Percentiles rank a stretch among this genome's conserved stretches.
Evolutionary conservation across 2,888 invertebrate species (phyloP).

Genomic region (Pandemis cinnamomeana): DNA sequence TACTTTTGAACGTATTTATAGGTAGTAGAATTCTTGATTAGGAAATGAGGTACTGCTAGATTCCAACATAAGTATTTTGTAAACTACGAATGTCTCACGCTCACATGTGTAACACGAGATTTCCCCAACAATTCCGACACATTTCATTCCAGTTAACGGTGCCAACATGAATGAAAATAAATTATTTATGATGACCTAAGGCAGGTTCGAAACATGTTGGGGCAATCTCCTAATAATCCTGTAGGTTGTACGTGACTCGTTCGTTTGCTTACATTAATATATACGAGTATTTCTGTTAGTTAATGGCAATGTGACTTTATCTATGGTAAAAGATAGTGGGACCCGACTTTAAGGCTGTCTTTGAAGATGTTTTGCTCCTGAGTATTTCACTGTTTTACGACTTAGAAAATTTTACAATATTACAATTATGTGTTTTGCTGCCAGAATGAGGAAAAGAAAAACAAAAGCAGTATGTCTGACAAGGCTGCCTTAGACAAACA

Average conservation of each 20-base stretch:
- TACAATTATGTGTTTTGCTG: background rate
- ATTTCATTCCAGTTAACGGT: no score
- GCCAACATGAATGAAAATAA: background rate
- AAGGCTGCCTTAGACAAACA: no score
- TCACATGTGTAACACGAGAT: no score
- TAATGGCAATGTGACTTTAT: no score
- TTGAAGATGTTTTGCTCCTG: background rate
- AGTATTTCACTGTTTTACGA: background rate
- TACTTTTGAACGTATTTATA: background rate
- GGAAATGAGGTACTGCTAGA: no score
- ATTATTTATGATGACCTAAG: background rate
- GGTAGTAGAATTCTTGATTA: no score
- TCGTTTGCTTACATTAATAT: background rate
- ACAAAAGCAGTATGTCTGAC: no score
- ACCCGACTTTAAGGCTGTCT: background rate
- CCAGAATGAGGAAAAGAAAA: background rate
- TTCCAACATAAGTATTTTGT: no score
- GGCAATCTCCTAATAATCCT: background rate
- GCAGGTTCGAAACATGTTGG: background rate
- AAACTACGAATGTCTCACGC: no score
- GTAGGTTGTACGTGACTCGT: background rate
- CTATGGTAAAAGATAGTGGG: no score
- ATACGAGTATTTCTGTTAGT: no score
- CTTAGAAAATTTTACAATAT: background rate
- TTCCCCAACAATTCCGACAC: no score